These are phyloP conservation scores for Phymorhynchus buccinoides DNA, from an alignment of 1,140 invertebrate genomes.

Conservation along the genomic window DNA sequence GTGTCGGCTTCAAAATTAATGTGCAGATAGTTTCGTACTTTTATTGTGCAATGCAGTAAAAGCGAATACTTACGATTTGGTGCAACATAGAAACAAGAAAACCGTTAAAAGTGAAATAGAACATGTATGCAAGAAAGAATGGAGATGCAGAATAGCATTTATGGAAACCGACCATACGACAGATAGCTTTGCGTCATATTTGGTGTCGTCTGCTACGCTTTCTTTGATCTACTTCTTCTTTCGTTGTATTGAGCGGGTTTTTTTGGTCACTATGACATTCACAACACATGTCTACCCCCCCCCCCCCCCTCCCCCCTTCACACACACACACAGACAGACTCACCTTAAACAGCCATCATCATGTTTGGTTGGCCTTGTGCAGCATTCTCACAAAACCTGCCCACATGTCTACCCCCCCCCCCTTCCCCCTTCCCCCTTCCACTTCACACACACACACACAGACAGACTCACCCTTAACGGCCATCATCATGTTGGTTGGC, in stretches of 20 bases:
- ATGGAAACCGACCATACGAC: too few species aligned
- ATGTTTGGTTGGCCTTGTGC: slow-evolving; percentile 88
- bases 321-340: background rate
- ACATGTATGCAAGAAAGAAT: too few species aligned
- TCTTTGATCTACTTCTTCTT: too few species aligned
- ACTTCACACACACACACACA: background rate
- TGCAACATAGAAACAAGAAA: too few species aligned
- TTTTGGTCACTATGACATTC: too few species aligned
- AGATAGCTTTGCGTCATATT: too few species aligned
- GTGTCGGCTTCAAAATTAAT: background rate
- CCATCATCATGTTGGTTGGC: slow-evolving; percentile 87
- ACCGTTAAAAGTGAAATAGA: too few species aligned
- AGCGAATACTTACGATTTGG: too few species aligned
- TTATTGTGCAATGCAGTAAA: too few species aligned
- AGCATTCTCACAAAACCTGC: slow-evolving; percentile 97
- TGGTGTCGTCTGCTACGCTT: too few species aligned
- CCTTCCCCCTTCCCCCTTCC: background rate
- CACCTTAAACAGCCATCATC: slow-evolving; percentile 91
- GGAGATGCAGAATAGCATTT: too few species aligned
- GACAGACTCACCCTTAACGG: slow-evolving; percentile 84
- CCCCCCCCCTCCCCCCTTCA: background rate
- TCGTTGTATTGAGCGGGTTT: too few species aligned
- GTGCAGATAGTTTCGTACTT: background rate
- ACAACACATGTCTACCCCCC: slow-evolving; percentile 86
- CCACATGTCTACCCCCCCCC: slow-evolving; percentile 85